Conservation (phyloP, 2,113 vertebrate species). For the Nothocercus nigrocapillus region DNA sequence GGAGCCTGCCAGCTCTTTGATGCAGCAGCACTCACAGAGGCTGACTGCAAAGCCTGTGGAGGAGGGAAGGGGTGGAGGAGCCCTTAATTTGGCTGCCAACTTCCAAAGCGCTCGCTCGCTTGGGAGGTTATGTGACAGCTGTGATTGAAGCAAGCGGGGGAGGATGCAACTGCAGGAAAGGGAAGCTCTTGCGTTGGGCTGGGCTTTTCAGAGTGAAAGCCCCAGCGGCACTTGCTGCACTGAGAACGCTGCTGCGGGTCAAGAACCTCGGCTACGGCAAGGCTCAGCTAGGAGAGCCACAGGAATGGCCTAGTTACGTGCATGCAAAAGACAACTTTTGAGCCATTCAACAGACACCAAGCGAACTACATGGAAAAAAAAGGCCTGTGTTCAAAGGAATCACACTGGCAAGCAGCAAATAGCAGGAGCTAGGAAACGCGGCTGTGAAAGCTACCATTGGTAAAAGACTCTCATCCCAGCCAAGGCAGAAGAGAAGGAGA, state of each 20-base stretch:
- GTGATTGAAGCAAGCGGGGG: constrained; percentile 43
- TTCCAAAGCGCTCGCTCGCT: constrained; percentile 51
- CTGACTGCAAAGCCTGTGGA: constrained; percentile 60
- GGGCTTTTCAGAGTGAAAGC: constrained; percentile 28
- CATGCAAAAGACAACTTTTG: not conserved
- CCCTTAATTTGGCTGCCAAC: constrained; percentile 69
- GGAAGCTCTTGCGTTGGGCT: constrained; percentile 20
- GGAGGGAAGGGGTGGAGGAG: constrained; percentile 63
- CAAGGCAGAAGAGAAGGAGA: not conserved
- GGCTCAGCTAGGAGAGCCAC: not conserved
- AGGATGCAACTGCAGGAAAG: constrained; percentile 42
- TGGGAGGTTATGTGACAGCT: constrained; percentile 42
- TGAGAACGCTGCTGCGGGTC: not conserved
- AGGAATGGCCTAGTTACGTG: constrained; percentile 2
- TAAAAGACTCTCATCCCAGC: not conserved
- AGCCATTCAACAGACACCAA: not conserved
- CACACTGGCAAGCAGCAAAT: not conserved
- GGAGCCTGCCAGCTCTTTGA: constrained; percentile 51
- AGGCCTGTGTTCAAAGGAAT: not conserved
- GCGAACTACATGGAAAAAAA: not conserved
- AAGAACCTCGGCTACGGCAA: not conserved
- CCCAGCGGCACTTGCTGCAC: not conserved
- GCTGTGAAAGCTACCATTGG: not conserved
- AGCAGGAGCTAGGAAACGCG: not conserved
- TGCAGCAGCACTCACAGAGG: constrained; percentile 30